Evolutionary conservation across 1,140 invertebrate genomes (phyloP), one percentile per base, ranked within the genome.

Genomic region (Apis cerana): DNA sequence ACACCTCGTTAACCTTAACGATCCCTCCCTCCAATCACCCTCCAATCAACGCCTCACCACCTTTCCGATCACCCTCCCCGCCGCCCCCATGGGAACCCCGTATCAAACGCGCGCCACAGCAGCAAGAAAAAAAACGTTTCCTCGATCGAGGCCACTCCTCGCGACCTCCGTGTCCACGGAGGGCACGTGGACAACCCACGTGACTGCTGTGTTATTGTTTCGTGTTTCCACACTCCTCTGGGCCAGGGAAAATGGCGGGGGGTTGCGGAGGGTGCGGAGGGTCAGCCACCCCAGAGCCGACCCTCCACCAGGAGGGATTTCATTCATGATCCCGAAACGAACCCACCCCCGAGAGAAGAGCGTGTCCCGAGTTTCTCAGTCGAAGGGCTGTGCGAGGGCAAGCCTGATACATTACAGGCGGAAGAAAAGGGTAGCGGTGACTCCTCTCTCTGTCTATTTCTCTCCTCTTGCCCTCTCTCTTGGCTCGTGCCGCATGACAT

Each of bases 231-330:
- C 33, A 88, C 86, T 90, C 85, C 77, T 90, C 4, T 33, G 89
- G 84, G 81, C 83, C 87, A 86, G 86, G 69, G 33, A 43, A 43
- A 85, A 85, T 75, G 76, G 80, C 65, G 79, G 78, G 86, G 87
- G 85, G n/a, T n/a, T 85, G 87, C 80, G 83, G 88, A 27, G 27
- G 33, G 88, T 91, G 87, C 76, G 89, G 93, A 93, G 92, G 93
- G 92, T 94, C 92, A 88, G 85, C 84, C 90, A 91, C 91, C 91
- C 90, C 88, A 85, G 88, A 80, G 72, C 76, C 86, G 89, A 92
- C 91, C 91, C 92, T 93, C 91, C 89, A 89, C 33, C 33, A 43
- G 85, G 91, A 93, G 93, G 93, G 92, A 94, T 93, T 93, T 93
- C 93, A 94, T 94, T 94, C 93, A 93, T 94, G 90, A 88, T 90